Percentiles rank a stretch among this genome's conserved stretches.
phyloP scores from a whole-genome alignment of 2,797 vertebrate genomes.

The Eleutherodactylus coqui region DNA sequence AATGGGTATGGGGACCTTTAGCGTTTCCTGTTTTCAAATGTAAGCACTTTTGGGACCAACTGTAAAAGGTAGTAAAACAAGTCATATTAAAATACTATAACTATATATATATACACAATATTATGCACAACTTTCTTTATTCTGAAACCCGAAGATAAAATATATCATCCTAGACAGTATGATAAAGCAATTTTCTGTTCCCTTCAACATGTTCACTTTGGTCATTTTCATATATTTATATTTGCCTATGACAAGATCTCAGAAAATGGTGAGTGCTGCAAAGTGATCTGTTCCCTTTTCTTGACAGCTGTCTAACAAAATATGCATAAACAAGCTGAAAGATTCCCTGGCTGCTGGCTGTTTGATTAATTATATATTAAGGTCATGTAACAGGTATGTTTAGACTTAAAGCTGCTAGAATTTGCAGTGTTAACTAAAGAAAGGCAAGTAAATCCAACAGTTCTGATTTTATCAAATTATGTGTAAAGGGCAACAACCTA shows the following conservation, averaged over 20 bases:
- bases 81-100: neutral
- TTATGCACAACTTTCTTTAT: too few species aligned
- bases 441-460: neutral
- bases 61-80: too few species aligned
- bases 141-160: neutral
- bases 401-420: neutral
- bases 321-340: conserved; percentile 19
- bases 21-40: too few species aligned
- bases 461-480: neutral
- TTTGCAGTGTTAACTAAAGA: neutral
- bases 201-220: conserved; percentile 17
- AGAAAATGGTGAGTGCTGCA: neutral
- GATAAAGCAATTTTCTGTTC: conserved; percentile 1
- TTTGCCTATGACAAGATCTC: conserved; percentile 28
- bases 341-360: neutral
- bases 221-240: conserved; percentile 13
- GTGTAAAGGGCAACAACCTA: neutral
- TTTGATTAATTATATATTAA: conserved; percentile 29
- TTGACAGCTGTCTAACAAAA: conserved; percentile 29
- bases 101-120: too few species aligned
- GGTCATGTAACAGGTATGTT: conserved; percentile 30
- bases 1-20: too few species aligned
- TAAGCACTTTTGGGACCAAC: too few species aligned
- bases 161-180: neutral
- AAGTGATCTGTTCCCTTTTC: conserved; percentile 23